These are phyloP conservation scores for Orgyia antiqua DNA, from an alignment of 2,888 invertebrate genomes.

Conservation along the genomic window DNA sequence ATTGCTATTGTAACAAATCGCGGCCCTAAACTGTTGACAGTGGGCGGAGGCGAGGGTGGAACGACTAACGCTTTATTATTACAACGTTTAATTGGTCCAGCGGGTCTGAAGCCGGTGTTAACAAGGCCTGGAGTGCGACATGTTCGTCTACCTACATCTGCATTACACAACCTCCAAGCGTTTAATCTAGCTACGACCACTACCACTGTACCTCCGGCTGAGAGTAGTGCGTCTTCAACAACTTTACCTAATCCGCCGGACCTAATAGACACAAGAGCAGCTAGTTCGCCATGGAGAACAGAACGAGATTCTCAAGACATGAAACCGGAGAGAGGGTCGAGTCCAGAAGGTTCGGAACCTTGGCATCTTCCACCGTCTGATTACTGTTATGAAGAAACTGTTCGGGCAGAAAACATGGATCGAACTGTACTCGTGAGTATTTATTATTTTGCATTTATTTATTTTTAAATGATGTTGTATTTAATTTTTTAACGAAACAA, in stretches of 20 bases:
- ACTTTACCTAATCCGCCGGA: slow-evolving; percentile 57
- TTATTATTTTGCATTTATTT: neutral
- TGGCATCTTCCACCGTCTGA: slow-evolving; percentile 61
- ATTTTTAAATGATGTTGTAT: slow-evolving; percentile 5
- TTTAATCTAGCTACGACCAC: slow-evolving; percentile 54
- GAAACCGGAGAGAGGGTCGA: slow-evolving; percentile 54
- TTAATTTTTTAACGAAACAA: neutral
- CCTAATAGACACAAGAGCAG: slow-evolving; percentile 53
- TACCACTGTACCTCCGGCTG: slow-evolving; percentile 45
- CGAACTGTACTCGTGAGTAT: slow-evolving; percentile 69
- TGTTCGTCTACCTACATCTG: slow-evolving; percentile 63
- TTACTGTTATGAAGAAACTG: slow-evolving; percentile 65
- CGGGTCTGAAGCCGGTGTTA: slow-evolving; percentile 74
- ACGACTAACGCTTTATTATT: slow-evolving; percentile 81
- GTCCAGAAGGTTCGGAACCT: slow-evolving; percentile 61
- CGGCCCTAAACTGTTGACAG: slow-evolving; percentile 76
- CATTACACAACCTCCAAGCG: slow-evolving; percentile 64
- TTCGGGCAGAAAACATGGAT: slow-evolving; percentile 59
- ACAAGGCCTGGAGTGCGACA: slow-evolving; percentile 78
- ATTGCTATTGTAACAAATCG: slow-evolving; percentile 85
- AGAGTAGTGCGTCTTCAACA: slow-evolving; percentile 51
- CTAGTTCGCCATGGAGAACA: slow-evolving; percentile 54
- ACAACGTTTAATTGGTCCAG: slow-evolving; percentile 82
- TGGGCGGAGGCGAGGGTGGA: slow-evolving; percentile 61
- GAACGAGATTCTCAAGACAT: slow-evolving; percentile 46